Base-by-base conservation (phyloP, 2,888 invertebrate genomes). In the Stratiomys singularior region DNA sequence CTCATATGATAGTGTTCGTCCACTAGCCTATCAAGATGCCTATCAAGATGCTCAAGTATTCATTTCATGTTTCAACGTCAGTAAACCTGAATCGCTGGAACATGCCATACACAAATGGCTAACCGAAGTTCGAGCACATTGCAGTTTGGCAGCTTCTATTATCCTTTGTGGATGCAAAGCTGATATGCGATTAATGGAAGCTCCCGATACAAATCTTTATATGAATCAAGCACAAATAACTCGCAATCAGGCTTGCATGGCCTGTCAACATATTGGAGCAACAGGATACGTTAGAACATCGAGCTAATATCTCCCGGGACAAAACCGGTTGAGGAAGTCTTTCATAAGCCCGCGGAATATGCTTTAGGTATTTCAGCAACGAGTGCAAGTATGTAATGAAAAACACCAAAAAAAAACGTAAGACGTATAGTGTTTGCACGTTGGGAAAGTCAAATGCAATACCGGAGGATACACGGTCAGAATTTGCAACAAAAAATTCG, bases 251-350 rank as follows among this genome's bases (percentile, higher is more conserved):
- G 92, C 91, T 78, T 83, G 91, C 81, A 88, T 89, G 79, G 90
- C 91, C 78, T 91, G 91, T 46, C 88, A 91, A 83, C 90, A 91
- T 84, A 88, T 92, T 5, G 90, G 90, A 47, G 92, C 91, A 1
- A 89, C 90, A 44, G 91, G 91, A 0, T 92, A 92, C 83, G 91
- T 92, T 63, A 92, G 92, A 84, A 91, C 91, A 0, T 91, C 91
- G 15, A 89, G 92, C 7, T 88, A 90, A 81, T 89, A 89, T n/a
- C n/a, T 0, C 90, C 91, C 7, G 87, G 87, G 71, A 90, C 90
- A 82, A 18, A 18, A 23, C 91, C 91, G 1, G 91, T 91, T 30
- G 89, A 89, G 80, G 91, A 92, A 82, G 91, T 91, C 37, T 91
- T 92, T 83, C 92, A 92, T 84, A 90, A 92, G 3, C 91, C 91